These are phyloP conservation scores for Argyrosomus regius DNA, from an alignment of 2,797 vertebrate species.

Conservation along the genomic window DNA sequence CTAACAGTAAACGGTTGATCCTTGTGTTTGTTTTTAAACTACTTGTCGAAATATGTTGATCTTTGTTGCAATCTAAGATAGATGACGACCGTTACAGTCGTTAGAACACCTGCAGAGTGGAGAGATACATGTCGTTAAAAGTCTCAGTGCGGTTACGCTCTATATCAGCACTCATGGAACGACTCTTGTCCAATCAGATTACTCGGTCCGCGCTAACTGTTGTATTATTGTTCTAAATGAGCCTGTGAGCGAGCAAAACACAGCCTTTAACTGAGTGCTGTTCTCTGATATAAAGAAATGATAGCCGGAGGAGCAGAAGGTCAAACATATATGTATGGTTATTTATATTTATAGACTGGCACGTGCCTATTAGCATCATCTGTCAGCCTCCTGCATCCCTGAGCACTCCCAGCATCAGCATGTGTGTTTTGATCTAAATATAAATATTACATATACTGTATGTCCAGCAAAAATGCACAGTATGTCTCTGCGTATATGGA, in stretches of 20 bases:
- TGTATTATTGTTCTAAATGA: neutral
- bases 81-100: too few relatives aligned
- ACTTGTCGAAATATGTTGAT: too few relatives aligned
- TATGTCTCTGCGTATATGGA: neutral
- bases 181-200: too few relatives aligned
- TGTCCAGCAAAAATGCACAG: neutral
- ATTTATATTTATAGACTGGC: conserved; percentile 1
- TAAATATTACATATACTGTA: neutral
- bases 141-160: too few relatives aligned
- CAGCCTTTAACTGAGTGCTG: neutral
- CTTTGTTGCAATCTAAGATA: too few relatives aligned
- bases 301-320: neutral
- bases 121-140: too few relatives aligned
- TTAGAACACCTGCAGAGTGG: too few relatives aligned
- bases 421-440: neutral
- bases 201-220: too few relatives aligned
- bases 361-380: neutral
- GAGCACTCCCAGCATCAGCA: neutral
- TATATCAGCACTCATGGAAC: too few relatives aligned
- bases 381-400: neutral
- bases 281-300: neutral
- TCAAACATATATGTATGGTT: neutral
- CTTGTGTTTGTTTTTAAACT: too few relatives aligned
- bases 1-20: too few relatives aligned
- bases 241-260: too few relatives aligned